These are phyloP conservation scores for Mus minutoides DNA, from an alignment of 2,797 vertebrate species.

Conservation along the genomic window DNA sequence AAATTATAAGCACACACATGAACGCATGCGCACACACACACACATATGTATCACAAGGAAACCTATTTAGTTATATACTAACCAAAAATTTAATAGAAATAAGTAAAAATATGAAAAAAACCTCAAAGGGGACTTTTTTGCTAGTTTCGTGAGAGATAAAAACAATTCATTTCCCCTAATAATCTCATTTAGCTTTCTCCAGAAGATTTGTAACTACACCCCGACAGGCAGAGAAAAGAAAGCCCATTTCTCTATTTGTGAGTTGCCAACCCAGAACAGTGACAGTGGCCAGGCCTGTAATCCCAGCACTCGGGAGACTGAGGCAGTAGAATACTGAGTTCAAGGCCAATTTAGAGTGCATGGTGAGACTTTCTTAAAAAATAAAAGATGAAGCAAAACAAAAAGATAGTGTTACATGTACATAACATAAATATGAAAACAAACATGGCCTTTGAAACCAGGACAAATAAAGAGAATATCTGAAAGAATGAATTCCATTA, in stretches of 20 bases:
- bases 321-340: neutral
- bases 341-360: neutral
- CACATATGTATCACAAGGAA: neutral
- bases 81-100: neutral
- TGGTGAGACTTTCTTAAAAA: neutral
- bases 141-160: neutral
- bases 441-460: constrained; percentile 8
- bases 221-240: neutral
- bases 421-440: constrained; percentile 11
- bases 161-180: neutral
- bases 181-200: constrained; percentile 16
- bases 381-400: neutral
- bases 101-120: neutral
- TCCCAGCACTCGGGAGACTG: neutral
- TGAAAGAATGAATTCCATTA: neutral
- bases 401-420: neutral
- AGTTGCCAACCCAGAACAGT: neutral
- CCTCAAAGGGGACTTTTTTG: neutral
- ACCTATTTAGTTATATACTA: neutral
- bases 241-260: neutral
- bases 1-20: neutral
- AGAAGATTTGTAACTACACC: neutral
- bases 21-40: no score
- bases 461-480: neutral
- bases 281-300: neutral